Conservation (phyloP, 2,888 invertebrate species). For the Noctuana brunneofusca region DNA sequence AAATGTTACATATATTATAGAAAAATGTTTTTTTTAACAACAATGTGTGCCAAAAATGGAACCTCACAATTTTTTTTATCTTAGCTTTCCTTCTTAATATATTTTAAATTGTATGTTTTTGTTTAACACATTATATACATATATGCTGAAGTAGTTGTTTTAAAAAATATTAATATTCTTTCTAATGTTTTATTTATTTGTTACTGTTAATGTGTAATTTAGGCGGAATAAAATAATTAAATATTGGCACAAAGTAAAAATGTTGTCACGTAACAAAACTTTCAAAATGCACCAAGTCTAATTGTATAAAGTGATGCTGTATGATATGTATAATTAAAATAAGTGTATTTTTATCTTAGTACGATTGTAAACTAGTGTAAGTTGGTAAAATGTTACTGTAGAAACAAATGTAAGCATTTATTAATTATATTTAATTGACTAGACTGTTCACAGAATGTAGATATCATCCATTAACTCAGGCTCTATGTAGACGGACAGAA, state of each 20-base stretch:
- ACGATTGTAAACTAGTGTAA: neutral
- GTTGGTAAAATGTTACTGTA: conserved; percentile 23
- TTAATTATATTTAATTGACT: conserved; percentile 22
- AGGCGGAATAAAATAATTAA: neutral
- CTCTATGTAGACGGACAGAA: neutral
- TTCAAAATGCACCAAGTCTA: neutral
- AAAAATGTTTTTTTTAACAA: neutral
- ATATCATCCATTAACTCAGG: neutral
- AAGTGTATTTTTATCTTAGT: conserved; percentile 23
- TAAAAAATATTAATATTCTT: neutral
- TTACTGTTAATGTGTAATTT: neutral
- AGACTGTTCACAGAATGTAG: conserved; percentile 7
- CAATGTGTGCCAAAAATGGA: neutral
- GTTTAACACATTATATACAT: too few species aligned
- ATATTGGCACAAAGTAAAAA: conserved; percentile 2
- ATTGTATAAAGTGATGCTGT: conserved; percentile 2
- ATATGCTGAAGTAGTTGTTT: too few species aligned
- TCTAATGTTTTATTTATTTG: neutral
- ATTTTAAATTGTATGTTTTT: neutral
- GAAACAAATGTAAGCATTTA: conserved; percentile 32
- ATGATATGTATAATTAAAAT: conserved; percentile 11
- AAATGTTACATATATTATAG: too few species aligned
- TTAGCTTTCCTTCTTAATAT: neutral
- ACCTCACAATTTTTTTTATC: neutral
- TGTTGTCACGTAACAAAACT: neutral